Conservation (phyloP, 1,140 invertebrate genomes). For the Theocolax elegans region DNA sequence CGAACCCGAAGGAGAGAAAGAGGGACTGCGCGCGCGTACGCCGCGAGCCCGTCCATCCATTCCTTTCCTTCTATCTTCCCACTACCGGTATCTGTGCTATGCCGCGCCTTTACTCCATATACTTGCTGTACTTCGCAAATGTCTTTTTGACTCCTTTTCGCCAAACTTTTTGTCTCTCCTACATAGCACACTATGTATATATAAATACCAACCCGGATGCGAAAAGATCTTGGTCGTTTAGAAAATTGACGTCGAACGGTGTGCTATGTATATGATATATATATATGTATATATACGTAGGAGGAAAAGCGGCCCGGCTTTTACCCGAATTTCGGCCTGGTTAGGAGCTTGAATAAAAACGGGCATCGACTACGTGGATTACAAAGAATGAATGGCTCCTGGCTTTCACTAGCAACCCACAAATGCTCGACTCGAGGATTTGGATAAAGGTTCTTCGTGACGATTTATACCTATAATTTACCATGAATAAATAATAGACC, state of each 20-base stretch:
- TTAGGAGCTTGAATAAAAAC: background rate
- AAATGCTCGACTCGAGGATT: too few relatives aligned
- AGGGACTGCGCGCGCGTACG: background rate
- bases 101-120: too few relatives aligned
- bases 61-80: background rate
- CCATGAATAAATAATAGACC: too few relatives aligned
- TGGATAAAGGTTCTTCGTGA: too few relatives aligned
- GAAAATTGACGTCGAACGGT: constrained; percentile 14
- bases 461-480: too few relatives aligned
- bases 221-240: constrained; percentile 9
- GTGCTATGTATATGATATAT: too few relatives aligned
- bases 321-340: background rate
- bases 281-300: background rate
- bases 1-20: background rate
- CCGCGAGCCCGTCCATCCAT: too few relatives aligned
- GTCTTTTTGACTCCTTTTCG: background rate
- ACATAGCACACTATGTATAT: too few relatives aligned
- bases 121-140: background rate
- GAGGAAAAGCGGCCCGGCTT: background rate
- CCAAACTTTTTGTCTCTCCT: too few relatives aligned
- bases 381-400: background rate
- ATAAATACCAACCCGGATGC: too few relatives aligned
- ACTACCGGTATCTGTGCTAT: too few relatives aligned
- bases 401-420: too few relatives aligned
- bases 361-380: background rate